Conservation (phyloP, 1,140 invertebrate species). For the Proctacanthus coquilletti region DNA sequence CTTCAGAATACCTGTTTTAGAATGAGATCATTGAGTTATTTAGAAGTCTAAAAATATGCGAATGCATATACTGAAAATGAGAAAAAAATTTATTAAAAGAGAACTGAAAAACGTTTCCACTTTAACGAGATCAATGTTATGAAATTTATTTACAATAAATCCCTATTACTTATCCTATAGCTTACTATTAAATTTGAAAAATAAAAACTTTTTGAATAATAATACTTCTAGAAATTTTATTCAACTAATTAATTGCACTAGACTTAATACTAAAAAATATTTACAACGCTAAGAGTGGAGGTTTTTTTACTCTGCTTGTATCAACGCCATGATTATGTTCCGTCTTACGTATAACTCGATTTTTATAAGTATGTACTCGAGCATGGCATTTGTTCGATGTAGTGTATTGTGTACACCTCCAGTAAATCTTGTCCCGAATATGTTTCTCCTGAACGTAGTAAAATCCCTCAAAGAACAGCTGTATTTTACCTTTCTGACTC, state of each 20-base stretch:
- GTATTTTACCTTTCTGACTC: constrained; percentile 22
- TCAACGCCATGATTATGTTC: constrained; percentile 17
- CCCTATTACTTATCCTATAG: background rate
- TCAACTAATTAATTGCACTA: no score
- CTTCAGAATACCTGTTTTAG: no score
- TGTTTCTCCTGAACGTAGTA: constrained; percentile 23
- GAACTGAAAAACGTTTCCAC: no score
- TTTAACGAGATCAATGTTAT: no score
- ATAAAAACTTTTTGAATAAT: background rate
- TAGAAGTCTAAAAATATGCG: no score
- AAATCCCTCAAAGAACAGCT: constrained; percentile 14
- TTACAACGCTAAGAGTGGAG: background rate
- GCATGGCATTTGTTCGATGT: constrained; percentile 20
- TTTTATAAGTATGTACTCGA: constrained; percentile 17
- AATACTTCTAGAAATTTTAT: no score
- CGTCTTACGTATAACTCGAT: constrained; percentile 14
- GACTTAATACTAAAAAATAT: background rate
- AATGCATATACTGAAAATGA: no score
- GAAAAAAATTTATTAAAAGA: no score
- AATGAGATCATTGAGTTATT: no score
- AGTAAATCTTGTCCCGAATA: constrained; percentile 19
- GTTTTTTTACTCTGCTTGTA: background rate
- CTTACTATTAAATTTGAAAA: background rate
- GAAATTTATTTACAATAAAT: background rate
- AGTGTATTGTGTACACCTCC: constrained; percentile 27